Evolutionary conservation across 2,888 invertebrate species (phyloP), one percentile per base, ranked within the genome.

Genomic region (Polydesmus complanatus): DNA sequence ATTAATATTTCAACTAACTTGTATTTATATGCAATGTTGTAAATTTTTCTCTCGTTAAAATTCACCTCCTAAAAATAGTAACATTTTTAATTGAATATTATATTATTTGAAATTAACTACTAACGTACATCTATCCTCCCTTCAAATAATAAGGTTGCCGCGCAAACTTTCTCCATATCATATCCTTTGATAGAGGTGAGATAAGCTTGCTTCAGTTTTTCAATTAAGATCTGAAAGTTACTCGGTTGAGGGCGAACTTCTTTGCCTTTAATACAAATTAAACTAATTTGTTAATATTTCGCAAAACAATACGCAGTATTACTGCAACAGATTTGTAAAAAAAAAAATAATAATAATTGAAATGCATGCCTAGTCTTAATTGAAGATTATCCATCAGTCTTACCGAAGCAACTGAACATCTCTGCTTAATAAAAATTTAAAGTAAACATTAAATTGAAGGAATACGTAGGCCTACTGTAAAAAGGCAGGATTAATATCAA

Each of bases 351-450:
- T 14, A 37, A 37, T 37, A 37, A 37, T 14, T 27, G 52, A 27
- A 19, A 27, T 14, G 67, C 70, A 65, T 69, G 74, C 79, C 97
- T 75, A 98, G 91, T 65, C 88, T 83, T 73, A 98, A 98, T 78
- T 98, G 98, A 66, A 92, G 90, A 70, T 98, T 97, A 74, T 98
- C 97, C 87, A 98, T 89, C 8, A 98, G 79, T 23, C 97, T 81
- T 63, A 98, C 88, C 19, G 96, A 96, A 21, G 96, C 86, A 0
- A 97, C 97, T 71, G 96, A 95, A 70, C 92, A 87, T 58, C 93
- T 80, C 70, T 85, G 27, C n/a, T 14, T 11, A 48, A 27, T 3
- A 56, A 11, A 11, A 48, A 47, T 22, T 11, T 21, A 11, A 56
- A 5, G 3, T 19, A 19, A 21, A 14, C 22, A 21, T 23, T 8